Evolutionary conservation across 1,140 invertebrate genomes (phyloP).

Genomic region (Drosophila truncata): DNA sequence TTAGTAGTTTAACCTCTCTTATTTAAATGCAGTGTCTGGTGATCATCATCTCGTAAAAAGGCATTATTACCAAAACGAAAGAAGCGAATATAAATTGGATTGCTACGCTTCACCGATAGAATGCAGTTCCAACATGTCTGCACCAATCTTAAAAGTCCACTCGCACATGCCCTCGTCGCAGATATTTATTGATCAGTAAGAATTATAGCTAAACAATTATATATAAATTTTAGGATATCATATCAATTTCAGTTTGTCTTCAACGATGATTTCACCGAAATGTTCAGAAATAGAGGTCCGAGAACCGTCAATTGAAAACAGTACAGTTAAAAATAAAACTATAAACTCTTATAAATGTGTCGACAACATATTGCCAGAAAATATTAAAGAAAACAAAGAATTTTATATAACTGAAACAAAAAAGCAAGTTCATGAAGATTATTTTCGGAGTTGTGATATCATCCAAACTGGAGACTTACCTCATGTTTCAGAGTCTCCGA

Average conservation of each 20-base stretch:
- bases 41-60: background rate
- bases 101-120: conserved; percentile 11
- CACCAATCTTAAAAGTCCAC: conserved; percentile 26
- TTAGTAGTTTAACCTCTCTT: background rate
- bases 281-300: background rate
- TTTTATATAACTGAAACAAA: background rate
- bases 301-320: background rate
- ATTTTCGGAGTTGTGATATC: conserved; percentile 33
- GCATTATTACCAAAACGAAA: background rate
- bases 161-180: conserved; percentile 12
- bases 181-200: conserved; percentile 27
- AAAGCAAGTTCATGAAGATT: conserved; percentile 20
- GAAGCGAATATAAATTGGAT: conserved; percentile 20
- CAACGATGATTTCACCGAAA: background rate
- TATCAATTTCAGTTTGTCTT: conserved; percentile 3
- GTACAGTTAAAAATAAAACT: background rate
- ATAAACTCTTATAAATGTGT: background rate
- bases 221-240: background rate
- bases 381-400: background rate
- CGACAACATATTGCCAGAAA: background rate
- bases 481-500: background rate
- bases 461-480: conserved; percentile 2
- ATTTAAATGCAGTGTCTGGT: conserved; percentile 2
- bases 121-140: conserved; percentile 31
- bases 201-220: background rate